phyloP scores from a whole-genome alignment of 1,140 invertebrate genomes.

The Pteromalus puparum region DNA sequence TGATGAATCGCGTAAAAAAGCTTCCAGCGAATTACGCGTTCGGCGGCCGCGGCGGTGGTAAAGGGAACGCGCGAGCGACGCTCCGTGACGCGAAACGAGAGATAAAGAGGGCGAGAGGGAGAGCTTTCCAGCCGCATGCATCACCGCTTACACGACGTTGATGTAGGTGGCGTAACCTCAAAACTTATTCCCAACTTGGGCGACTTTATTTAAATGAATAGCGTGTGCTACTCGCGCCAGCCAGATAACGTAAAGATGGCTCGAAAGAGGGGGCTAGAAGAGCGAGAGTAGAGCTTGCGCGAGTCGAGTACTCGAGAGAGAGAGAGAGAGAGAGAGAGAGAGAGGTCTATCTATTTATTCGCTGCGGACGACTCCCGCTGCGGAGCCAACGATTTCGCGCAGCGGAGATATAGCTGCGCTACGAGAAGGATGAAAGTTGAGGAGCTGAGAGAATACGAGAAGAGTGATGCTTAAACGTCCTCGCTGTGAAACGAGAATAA shows the following conservation, averaged over 20 bases:
- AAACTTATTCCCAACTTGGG: slow-evolving; percentile 57
- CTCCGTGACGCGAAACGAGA: neutral
- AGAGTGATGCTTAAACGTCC: neutral
- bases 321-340: neutral
- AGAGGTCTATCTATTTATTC: slow-evolving; percentile 1
- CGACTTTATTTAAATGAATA: slow-evolving; percentile 56
- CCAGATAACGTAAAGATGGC: slow-evolving; percentile 14
- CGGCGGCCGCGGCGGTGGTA: neutral
- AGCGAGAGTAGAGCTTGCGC: too few relatives aligned
- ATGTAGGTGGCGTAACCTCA: slow-evolving; percentile 47
- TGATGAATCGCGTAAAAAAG: slow-evolving; percentile 16
- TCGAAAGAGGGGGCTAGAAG: neutral
- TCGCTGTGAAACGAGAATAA: too few relatives aligned
- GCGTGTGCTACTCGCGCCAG: slow-evolving; percentile 11
- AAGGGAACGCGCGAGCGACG: neutral
- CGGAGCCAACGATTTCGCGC: neutral
- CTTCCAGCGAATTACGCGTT: neutral
- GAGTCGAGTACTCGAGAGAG: neutral
- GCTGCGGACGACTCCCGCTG: neutral
- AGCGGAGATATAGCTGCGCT: neutral
- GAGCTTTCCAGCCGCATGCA: slow-evolving; percentile 9
- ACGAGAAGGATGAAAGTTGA: neutral
- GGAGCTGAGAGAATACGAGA: neutral
- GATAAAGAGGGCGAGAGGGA: neutral
- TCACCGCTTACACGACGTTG: slow-evolving; percentile 44